Conservation (phyloP, 2,888 invertebrate genomes). For the Phyllotreta striolata region DNA sequence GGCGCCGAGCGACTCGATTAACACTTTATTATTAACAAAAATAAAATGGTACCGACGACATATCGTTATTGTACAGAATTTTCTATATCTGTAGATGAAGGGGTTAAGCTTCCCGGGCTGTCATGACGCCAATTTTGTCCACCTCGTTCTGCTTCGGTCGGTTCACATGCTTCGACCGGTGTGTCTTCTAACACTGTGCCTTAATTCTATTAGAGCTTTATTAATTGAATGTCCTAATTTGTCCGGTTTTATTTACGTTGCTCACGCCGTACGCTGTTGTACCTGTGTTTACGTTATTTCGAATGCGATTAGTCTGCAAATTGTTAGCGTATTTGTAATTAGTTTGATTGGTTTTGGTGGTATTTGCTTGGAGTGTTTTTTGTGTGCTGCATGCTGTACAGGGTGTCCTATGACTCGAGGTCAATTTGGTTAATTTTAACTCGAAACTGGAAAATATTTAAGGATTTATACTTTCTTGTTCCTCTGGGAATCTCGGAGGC, state of each 20-base stretch:
- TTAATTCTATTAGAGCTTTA: slow-evolving; percentile 35
- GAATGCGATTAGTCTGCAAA: neutral
- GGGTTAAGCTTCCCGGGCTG: slow-evolving; percentile 96
- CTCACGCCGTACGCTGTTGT: slow-evolving; percentile 20
- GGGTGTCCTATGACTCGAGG: too few relatives aligned
- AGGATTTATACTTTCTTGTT: too few relatives aligned
- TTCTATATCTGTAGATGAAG: slow-evolving; percentile 78
- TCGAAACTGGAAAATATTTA: too few relatives aligned
- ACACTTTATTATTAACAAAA: too few relatives aligned
- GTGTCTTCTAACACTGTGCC: slow-evolving; percentile 65
- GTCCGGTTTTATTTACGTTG: slow-evolving; percentile 16
- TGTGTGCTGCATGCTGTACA: too few relatives aligned
- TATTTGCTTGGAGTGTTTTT: too few relatives aligned
- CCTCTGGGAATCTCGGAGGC: too few relatives aligned
- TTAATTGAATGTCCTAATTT: slow-evolving; percentile 19
- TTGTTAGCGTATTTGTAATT: too few relatives aligned
- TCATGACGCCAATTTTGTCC: slow-evolving; percentile 94
- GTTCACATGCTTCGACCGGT: slow-evolving; percentile 96
- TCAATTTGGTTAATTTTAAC: too few relatives aligned
- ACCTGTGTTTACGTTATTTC: neutral
- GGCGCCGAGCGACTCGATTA: too few relatives aligned
- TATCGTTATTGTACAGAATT: slow-evolving; percentile 24
- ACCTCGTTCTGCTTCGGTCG: slow-evolving; percentile 96
- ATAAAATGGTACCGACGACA: neutral
- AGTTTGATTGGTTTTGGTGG: too few relatives aligned